Percentiles rank a stretch among this genome's conserved stretches.
These are phyloP conservation scores for Antigone vipio DNA, from an alignment of 2,113 vertebrate species.

Conservation along the genomic window DNA sequence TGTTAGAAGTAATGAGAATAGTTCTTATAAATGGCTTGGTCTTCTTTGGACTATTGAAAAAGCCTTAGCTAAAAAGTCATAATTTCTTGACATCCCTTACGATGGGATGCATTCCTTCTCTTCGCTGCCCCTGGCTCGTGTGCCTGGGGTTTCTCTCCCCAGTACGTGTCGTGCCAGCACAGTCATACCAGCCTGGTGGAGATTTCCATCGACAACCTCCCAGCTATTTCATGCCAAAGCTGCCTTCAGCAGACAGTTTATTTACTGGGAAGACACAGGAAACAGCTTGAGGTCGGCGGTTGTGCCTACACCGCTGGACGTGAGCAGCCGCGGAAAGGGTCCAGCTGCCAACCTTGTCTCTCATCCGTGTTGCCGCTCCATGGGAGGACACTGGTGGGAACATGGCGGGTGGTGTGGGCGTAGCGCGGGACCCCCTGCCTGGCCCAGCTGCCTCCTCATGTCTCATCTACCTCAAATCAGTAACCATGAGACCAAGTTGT, in stretches of 20 bases:
- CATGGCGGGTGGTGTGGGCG: neutral
- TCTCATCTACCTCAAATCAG: neutral
- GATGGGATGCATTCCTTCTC: neutral
- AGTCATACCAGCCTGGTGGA: neutral
- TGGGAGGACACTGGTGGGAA: neutral
- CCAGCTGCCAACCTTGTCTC: neutral
- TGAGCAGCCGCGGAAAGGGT: neutral
- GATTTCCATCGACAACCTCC: neutral
- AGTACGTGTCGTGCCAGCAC: rapidly evolving
- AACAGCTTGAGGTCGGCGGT: neutral
- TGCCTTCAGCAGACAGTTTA: neutral
- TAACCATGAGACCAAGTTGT: neutral
- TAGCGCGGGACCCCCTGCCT: neutral
- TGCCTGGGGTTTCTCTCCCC: neutral
- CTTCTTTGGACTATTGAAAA: neutral
- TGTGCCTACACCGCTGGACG: neutral
- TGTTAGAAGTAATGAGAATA: neutral
- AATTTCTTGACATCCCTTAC: neutral
- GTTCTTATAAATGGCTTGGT: neutral
- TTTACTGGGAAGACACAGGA: neutral
- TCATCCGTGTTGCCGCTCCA: neutral
- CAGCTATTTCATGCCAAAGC: neutral
- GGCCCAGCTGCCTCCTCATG: neutral
- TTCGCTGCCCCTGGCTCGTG: neutral
- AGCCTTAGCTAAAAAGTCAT: neutral